Base-by-base conservation (phyloP, 1,140 invertebrate species). In the Harlomillsia oculata region DNA sequence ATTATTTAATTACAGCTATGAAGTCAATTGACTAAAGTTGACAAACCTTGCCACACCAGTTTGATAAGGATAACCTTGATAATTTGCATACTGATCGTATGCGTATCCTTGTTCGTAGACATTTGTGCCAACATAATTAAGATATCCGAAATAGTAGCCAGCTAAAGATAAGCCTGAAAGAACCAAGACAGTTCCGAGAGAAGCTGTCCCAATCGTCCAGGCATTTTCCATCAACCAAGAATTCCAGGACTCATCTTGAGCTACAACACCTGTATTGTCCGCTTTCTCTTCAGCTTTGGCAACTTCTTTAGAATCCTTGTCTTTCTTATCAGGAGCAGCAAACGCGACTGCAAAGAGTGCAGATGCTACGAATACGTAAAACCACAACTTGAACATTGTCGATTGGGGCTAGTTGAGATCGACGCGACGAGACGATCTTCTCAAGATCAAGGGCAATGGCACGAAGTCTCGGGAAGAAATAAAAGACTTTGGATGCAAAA, bases 121-220 rank as follows among this genome's bases (percentile, higher is more conserved):
- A n/a, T n/a, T n/a, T n/a, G n/a, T n/a, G n/a, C n/a, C n/a, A n/a
- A n/a, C n/a, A n/a, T n/a, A n/a, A n/a, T n/a, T n/a, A n/a, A n/a
- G n/a, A n/a, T n/a, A n/a, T n/a, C n/a, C 59, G 41, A 65, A 59
- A 37, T 65, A 57, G 43, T 62, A 65, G 16, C 29, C 20, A 11
- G 3, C 56, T 11, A 52, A 39, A 0, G 18, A 40, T 1, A 65
- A 13, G 14, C 63, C 63, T 37, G 28, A 56, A 14, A 57, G 6
- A 4, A 65, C 1, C 25, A 65, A 23, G 20, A 57, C 1, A 28
- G 44, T 25, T 32, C 51, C 63, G 9, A 55, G 2, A 20, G 20
- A 18, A 1, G 29, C 39, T 11, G 37, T 6, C 16, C 48, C 32
- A 37, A 59, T 56, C 13, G 41, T 29, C 46, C 48, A 56, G 5